Percentiles rank a stretch among this genome's conserved stretches.
phyloP scores from a whole-genome alignment of 1,140 invertebrate species.

The Lasaia peninsularis region DNA sequence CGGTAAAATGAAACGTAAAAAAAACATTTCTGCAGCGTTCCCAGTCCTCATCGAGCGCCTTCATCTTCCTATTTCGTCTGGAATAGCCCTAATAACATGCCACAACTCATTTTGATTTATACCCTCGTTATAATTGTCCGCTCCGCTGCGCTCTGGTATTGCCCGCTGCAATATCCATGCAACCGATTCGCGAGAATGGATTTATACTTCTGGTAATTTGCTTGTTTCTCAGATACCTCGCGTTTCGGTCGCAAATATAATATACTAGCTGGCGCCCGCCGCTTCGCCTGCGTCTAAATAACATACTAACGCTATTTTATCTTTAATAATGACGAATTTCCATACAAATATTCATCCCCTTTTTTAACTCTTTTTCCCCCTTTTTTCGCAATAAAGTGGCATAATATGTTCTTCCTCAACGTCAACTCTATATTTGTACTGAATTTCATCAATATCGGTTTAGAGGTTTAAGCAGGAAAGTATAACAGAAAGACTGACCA shows the following conservation, averaged over 20 bases:
- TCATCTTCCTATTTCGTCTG: slow-evolving; percentile 58
- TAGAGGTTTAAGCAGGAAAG: too few relatives aligned
- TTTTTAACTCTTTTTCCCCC: too few relatives aligned
- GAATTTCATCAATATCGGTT: too few relatives aligned
- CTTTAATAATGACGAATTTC: too few relatives aligned
- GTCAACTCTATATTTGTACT: too few relatives aligned
- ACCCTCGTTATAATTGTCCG: slow-evolving; percentile 72
- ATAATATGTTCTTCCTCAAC: too few relatives aligned
- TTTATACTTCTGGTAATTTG: slow-evolving; percentile 68
- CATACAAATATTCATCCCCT: too few relatives aligned
- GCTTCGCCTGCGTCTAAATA: not conserved
- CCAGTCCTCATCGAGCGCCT: slow-evolving; percentile 47
- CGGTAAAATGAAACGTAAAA: slow-evolving; percentile 21
- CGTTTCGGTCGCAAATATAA: not conserved
- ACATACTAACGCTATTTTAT: too few relatives aligned
- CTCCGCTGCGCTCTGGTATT: slow-evolving; percentile 55
- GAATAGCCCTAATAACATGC: slow-evolving; percentile 69
- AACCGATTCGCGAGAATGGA: slow-evolving; percentile 63
- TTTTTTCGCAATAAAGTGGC: too few relatives aligned
- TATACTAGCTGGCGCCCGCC: too few relatives aligned
- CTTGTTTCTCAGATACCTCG: not conserved
- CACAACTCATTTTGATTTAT: slow-evolving; percentile 74
- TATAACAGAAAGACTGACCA: too few relatives aligned
- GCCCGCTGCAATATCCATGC: slow-evolving; percentile 69
- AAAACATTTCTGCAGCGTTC: slow-evolving; percentile 35